Evolutionary conservation across 2,888 invertebrate genomes (phyloP), one percentile per base, ranked within the genome.

Genomic region (Netelia melanura): DNA sequence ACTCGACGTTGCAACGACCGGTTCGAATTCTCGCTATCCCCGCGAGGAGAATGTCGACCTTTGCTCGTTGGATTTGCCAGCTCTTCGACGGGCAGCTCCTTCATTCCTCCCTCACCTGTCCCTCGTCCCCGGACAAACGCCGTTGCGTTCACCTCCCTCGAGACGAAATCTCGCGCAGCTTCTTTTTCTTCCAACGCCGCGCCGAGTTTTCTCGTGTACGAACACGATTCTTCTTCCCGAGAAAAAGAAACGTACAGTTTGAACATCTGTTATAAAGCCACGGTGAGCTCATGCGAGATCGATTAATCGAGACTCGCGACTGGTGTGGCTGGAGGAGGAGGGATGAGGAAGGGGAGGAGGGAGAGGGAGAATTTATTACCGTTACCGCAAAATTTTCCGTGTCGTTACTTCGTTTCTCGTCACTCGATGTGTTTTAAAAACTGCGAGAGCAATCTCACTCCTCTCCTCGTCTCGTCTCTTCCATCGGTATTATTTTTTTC

Each of bases 1-100:
- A 74, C 48, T 61, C 54, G 38, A 43, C 3, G 17, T 21, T 44
- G 38, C 82, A 81, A 72, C 88, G 89, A 91, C 90, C 90, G 91
- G 91, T 91, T 91, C 88, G 89, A 88, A 89, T 90, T 89, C 89
- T 90, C 88, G 89, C 86, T 89, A 89, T 90, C 89, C 87, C 84
- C 84, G 82, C 56, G 48, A 67, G 30, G 56, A 65, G 84, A 84
- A 83, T 81, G 83, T 80, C 86, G 88, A 88, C 86, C 86, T 86
- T 86, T 88, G 77, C 61, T 74, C 68, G 86, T 61, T 64, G 67
- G 56, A 65, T 68, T 62, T 30, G 48, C 54, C 38, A 38, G 2
- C 30, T 30, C 30, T 30, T 30, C 30, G 30, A 30, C 30, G 5
- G 5, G 30, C 30, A 30, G 30, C 30, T 30, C 6, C 30, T 30